These are phyloP conservation scores for Gulo gulo DNA, from an alignment of 2,113 vertebrate genomes.

Conservation along the genomic window DNA sequence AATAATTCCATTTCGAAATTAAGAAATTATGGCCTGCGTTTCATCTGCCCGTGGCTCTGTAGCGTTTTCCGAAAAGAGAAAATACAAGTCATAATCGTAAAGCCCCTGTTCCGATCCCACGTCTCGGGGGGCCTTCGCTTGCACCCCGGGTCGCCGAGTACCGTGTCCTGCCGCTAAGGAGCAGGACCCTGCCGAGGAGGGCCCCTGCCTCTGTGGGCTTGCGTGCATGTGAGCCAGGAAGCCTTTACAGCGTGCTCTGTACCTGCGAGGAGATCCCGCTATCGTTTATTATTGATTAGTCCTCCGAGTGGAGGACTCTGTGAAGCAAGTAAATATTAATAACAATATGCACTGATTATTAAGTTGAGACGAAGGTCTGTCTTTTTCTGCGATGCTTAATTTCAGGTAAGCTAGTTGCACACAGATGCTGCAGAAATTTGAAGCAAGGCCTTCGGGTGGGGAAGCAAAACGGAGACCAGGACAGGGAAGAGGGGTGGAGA, in stretches of 20 bases:
- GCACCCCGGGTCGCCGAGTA: not conserved
- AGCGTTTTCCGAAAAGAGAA: not conserved
- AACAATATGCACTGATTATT: constrained; percentile 6
- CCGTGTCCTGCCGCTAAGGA: not conserved
- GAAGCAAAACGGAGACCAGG: not conserved
- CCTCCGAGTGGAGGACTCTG: not conserved
- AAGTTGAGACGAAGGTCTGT: not conserved
- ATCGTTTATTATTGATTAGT: constrained; percentile 42
- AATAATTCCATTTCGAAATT: constrained; percentile 44
- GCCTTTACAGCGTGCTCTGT: not conserved
- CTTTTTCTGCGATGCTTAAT: not conserved
- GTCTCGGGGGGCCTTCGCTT: not conserved
- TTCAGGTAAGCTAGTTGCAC: not conserved
- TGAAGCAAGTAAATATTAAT: constrained; percentile 54
- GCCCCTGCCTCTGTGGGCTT: not conserved
- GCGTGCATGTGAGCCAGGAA: not conserved
- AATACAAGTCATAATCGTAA: not conserved
- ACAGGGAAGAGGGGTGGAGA: not conserved
- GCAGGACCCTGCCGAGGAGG: not conserved
- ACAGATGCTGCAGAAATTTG: not conserved
- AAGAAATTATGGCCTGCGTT: not conserved
- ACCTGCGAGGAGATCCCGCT: constrained; percentile 10
- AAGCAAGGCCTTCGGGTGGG: not conserved
- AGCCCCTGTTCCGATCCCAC: not conserved
- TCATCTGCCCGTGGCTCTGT: not conserved